A percentile compares a stretch with the other conserved stretches of the same genome.
Conservation (phyloP, 2,888 invertebrate genomes). For the Terebella lapidaria region DNA sequence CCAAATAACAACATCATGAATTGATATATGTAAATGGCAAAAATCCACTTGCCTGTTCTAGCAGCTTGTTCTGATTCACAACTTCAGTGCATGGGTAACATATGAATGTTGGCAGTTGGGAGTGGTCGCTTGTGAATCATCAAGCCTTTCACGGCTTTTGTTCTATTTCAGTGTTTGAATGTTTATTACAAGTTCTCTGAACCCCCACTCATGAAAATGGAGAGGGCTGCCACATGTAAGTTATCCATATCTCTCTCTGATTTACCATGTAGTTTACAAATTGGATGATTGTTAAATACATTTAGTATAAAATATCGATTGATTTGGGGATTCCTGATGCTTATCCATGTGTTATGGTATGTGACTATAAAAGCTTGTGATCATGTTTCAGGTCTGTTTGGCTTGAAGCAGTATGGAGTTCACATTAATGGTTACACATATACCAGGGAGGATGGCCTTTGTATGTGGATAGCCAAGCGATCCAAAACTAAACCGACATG, state of each 20-base stretch:
- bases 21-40: no score
- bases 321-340: no score
- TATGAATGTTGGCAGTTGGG: no score
- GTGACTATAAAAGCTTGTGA: no score
- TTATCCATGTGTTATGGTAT: no score
- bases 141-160: no score
- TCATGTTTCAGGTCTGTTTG: slow-evolving; percentile 72
- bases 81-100: neutral
- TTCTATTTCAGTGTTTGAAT: slow-evolving; percentile 70
- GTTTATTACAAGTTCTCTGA: slow-evolving; percentile 72
- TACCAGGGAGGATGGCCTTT: slow-evolving; percentile 77
- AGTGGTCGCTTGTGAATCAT: no score
- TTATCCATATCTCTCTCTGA: slow-evolving; percentile 19
- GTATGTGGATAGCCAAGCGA: slow-evolving; percentile 88
- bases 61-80: neutral
- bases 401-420: slow-evolving; percentile 88
- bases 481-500: slow-evolving; percentile 89
- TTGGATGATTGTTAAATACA: no score
- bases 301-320: no score
- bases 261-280: neutral
- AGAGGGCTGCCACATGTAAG: slow-evolving; percentile 82
- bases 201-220: slow-evolving; percentile 70
- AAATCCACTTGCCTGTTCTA: no score
- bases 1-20: no score
- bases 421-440: slow-evolving; percentile 89